Conservation (phyloP, 2,113 vertebrate species). For the Scomber colias region DNA sequence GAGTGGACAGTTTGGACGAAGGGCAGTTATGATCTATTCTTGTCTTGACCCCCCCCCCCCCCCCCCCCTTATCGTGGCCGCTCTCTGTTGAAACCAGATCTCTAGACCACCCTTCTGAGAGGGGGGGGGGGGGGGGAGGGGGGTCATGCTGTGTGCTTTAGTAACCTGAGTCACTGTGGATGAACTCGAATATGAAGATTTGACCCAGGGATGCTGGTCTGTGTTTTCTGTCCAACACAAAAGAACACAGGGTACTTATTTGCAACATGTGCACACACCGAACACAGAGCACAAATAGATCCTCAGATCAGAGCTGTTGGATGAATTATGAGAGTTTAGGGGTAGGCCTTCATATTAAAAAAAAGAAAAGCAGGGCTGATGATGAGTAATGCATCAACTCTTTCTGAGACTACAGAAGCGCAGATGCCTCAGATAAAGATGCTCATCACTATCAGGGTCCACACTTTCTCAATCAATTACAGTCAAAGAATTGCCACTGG, state of each 20-base stretch:
- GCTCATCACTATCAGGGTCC: slow-evolving; percentile 19
- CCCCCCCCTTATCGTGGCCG: slow-evolving; percentile 10
- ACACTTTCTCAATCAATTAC: slow-evolving; percentile 2
- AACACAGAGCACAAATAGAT: neutral
- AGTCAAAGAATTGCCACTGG: neutral
- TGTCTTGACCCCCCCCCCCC: slow-evolving; percentile 39
- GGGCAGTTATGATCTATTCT: slow-evolving; percentile 61
- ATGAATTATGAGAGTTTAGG: slow-evolving; percentile 18
- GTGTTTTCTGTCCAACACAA: neutral
- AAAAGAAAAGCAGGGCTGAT: neutral
- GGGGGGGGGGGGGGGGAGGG: neutral
- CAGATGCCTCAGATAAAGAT: slow-evolving; percentile 28
- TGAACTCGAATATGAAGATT: neutral
- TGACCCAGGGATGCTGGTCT: neutral
- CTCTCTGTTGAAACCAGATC: slow-evolving; percentile 55
- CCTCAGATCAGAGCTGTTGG: neutral
- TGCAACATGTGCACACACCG: neutral
- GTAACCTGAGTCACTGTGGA: neutral
- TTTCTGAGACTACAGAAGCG: slow-evolving; percentile 18
- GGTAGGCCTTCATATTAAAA: slow-evolving; percentile 18
- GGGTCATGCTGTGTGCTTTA: neutral
- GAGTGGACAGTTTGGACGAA: slow-evolving; percentile 27
- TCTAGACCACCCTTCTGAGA: slow-evolving; percentile 8
- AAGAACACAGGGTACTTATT: neutral
- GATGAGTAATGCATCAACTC: slow-evolving; percentile 47